phyloP scores from a whole-genome alignment of 1,140 invertebrate species.

The Microplitis demolitor region DNA sequence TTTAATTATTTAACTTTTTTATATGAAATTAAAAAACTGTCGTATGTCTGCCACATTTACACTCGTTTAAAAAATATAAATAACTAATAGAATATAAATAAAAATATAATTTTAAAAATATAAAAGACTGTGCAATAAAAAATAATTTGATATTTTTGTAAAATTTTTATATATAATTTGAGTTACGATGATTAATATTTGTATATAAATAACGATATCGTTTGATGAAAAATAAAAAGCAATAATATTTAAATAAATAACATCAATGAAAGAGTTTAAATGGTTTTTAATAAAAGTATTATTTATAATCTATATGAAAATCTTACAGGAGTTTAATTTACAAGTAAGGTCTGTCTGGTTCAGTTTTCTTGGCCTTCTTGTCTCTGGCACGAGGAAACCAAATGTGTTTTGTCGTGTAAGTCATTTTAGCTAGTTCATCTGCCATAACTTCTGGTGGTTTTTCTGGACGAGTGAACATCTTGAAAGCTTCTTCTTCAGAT shows the following conservation, averaged over 20 bases:
- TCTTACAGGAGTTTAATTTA: constrained; percentile 54
- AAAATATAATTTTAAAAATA: too few species aligned
- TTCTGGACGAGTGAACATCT: constrained; percentile 66
- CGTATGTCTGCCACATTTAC: too few species aligned
- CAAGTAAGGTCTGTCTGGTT: constrained; percentile 75
- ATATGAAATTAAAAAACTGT: too few species aligned
- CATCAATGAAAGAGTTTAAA: not conserved
- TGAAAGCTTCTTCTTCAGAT: constrained; percentile 65
- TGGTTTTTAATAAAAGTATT: not conserved
- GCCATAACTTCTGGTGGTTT: constrained; percentile 67
- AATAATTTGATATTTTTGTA: too few species aligned
- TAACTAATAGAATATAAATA: too few species aligned
- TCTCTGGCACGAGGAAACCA: constrained; percentile 77
- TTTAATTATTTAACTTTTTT: too few species aligned
- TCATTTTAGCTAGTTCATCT: constrained; percentile 74
- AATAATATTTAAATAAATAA: not conserved
- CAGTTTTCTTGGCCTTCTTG: constrained; percentile 69
- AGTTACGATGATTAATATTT: too few species aligned
- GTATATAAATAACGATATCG: too few species aligned
- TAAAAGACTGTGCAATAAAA: too few species aligned
- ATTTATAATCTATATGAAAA: not conserved
- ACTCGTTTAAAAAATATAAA: too few species aligned
- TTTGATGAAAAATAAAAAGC: too few species aligned
- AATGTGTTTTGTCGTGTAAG: constrained; percentile 78
- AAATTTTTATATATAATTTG: too few species aligned